Base-by-base conservation (phyloP, 2,113 vertebrate genomes). In the Melanerpes formicivorus region DNA sequence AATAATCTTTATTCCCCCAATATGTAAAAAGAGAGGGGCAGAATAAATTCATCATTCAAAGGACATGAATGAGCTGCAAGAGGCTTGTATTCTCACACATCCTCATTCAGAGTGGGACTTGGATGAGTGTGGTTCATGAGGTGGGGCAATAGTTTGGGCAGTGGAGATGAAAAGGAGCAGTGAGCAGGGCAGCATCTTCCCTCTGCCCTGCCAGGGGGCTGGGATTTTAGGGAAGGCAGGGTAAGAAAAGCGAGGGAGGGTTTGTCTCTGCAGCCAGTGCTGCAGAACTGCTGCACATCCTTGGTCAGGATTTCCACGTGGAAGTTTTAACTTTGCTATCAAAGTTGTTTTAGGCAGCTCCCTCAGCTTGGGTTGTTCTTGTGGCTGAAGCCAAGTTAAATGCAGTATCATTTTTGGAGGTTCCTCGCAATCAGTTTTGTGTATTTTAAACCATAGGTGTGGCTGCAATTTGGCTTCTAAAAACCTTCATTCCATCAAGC, bases 1-100 rank as follows among this genome's bases (percentile, higher is more conserved):
- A 90, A 65, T 30, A 88, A 69, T 71, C 17, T 54, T 25, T 27
- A 13, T 9, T 29, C 16, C 46, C 11, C 65, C 59, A 10, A 7
- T 40, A 9, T 72, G 66, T 81, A 6, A 62, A 50, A 65, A 93
- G 16, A 54, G 50, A 55, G 18, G 21, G 70, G 52, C 52, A 71
- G 50, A 54, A 50, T 84, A 79, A 93, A 92, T 73, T 30, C 40
- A 48, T 93, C 76, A 56, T 59, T 92, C 44, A 30, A 1, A 27
- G 73, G 32, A 67, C n/a, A 14, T 82, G 84, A 92, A 92, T 88
- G 88, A 95, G 93, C 86, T 93, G 60, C 87, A 25, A 12, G 84
- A 87, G 71, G 48, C 84, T 87, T 67, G 71, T 82, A 21, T 66
- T 1, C 23, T 81, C 90, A 88, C 88, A 93, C 78, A 90, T 94